Evolutionary conservation across 1,140 invertebrate genomes (phyloP).

Genomic region (Temnothorax longispinosus): DNA sequence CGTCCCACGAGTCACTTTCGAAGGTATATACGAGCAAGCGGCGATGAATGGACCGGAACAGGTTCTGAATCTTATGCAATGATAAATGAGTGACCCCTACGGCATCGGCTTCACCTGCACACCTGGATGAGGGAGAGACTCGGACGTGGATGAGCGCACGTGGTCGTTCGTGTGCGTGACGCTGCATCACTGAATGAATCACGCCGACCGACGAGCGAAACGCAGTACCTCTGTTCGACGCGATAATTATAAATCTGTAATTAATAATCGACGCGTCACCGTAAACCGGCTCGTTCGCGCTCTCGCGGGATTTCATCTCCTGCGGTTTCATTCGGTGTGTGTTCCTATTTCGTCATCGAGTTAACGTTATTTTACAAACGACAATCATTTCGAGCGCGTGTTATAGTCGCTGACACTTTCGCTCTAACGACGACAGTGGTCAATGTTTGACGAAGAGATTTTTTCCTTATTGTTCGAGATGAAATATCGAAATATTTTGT

Average conservation of each 20-base stretch:
- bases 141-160: conserved; percentile 12
- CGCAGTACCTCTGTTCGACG: neutral
- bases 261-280: conserved; percentile 38
- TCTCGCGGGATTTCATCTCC: neutral
- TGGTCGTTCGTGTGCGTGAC: conserved; percentile 1
- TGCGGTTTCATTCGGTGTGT: neutral
- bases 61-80: conserved; percentile 84
- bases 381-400: neutral
- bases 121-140: conserved; percentile 63
- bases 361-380: neutral
- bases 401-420: neutral
- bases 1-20: conserved; percentile 72
- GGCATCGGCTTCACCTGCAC: conserved; percentile 70
- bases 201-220: conserved; percentile 16
- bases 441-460: neutral
- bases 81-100: conserved; percentile 80
- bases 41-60: conserved; percentile 84
- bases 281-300: neutral
- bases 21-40: conserved; percentile 67
- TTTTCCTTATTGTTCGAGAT: neutral
- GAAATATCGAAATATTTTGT: neutral
- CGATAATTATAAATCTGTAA: conserved; percentile 49
- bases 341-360: neutral
- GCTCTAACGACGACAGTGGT: neutral
- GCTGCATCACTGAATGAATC: conserved; percentile 61